Conservation (phyloP, 2,888 invertebrate species). For the Philereme vetulata region DNA sequence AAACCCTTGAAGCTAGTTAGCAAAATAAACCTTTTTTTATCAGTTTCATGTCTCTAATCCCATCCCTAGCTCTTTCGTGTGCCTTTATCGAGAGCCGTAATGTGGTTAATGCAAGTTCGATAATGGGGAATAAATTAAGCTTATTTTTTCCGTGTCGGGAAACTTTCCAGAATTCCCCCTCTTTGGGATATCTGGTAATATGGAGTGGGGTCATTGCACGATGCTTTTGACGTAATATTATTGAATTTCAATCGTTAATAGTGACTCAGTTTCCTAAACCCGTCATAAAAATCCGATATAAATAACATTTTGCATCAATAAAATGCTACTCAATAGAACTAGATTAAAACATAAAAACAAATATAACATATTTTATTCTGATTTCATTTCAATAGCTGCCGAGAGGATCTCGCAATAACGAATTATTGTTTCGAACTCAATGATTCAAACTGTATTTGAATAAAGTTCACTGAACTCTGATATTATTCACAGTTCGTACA, state of each 20-base stretch:
- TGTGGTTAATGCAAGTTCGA: conserved; percentile 37
- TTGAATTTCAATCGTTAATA: not conserved
- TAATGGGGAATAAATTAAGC: conserved; percentile 40
- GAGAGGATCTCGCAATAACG: conserved; percentile 19
- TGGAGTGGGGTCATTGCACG: conserved; percentile 3
- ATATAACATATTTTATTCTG: conserved; percentile 10
- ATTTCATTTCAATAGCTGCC: conserved; percentile 9
- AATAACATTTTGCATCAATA: no score
- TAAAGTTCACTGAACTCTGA: conserved; percentile 10
- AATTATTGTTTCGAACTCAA: conserved; percentile 26
- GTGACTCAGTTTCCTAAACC: no score
- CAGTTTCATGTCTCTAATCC: not conserved
- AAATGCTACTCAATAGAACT: no score
- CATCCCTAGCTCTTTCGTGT: conserved; percentile 35
- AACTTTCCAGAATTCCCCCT: conserved; percentile 26
- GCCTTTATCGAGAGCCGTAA: conserved; percentile 33
- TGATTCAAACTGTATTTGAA: conserved; percentile 15
- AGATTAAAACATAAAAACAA: not conserved
- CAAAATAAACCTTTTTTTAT: no score
- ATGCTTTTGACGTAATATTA: not conserved
- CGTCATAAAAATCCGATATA: no score
- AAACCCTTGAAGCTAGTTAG: no score
- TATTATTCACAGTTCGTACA: conserved; percentile 1
- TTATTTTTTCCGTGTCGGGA: conserved; percentile 27
- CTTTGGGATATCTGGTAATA: conserved; percentile 16